Evolutionary conservation across 2,113 vertebrate species (phyloP).

Genomic region (Archocentrus centrarchus): DNA sequence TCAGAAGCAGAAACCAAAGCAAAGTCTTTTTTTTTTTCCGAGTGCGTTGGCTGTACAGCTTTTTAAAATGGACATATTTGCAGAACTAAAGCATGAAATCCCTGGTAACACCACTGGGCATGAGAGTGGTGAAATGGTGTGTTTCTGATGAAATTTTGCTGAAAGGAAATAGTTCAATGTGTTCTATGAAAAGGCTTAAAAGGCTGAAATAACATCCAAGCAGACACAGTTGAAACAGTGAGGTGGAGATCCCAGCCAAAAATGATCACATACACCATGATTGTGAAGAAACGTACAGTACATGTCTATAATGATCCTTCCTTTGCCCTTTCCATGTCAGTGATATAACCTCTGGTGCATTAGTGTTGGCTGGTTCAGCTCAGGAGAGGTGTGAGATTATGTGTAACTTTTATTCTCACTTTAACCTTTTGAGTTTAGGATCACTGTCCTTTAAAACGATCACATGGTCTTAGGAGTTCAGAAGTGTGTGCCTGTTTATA

Average conservation of each 20-base stretch:
- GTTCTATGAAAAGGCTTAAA: neutral
- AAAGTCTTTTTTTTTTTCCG: neutral
- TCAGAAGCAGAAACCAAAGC: neutral
- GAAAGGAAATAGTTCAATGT: neutral
- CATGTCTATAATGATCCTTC: neutral
- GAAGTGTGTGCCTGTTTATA: neutral
- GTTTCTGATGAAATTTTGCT: slow-evolving; percentile 11
- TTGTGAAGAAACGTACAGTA: neutral
- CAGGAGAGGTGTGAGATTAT: neutral
- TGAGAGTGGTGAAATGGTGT: slow-evolving; percentile 48
- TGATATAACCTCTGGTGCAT: neutral
- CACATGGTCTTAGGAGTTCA: neutral
- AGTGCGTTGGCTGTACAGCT: neutral
- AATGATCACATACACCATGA: neutral
- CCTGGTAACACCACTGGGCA: slow-evolving; percentile 17
- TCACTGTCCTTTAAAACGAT: neutral
- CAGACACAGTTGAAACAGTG: neutral
- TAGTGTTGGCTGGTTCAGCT: neutral
- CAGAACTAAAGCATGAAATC: slow-evolving; percentile 59
- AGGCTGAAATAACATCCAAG: neutral
- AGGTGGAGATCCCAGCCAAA: neutral
- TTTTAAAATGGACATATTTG: slow-evolving; percentile 61
- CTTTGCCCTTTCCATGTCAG: neutral
- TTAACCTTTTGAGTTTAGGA: neutral
- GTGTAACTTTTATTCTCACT: neutral